These are phyloP conservation scores for Rhizoglyphus robini DNA, from an alignment of 1,140 invertebrate genomes.

Conservation along the genomic window DNA sequence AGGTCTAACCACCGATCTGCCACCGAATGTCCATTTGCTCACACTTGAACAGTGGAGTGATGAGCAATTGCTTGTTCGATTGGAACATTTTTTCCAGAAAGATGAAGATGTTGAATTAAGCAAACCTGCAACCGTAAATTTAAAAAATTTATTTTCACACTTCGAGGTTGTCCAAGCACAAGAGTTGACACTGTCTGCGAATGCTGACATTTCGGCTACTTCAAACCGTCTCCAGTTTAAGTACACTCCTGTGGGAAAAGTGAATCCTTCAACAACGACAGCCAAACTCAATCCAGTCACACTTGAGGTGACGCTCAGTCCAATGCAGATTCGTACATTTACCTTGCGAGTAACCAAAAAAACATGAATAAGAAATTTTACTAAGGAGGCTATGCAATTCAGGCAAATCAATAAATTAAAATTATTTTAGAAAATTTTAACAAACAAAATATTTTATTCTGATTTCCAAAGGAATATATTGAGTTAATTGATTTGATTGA, in stretches of 20 bases:
- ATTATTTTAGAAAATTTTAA: no score
- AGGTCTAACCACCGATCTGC: constrained; percentile 42
- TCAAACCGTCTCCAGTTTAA: constrained; percentile 22
- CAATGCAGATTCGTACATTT: constrained; percentile 50
- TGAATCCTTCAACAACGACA: background rate
- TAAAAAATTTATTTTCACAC: constrained; percentile 43
- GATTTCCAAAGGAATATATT: no score
- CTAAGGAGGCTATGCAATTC: no score
- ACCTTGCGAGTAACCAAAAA: no score
- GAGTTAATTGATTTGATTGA: no score
- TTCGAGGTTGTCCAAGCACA: constrained; percentile 42
- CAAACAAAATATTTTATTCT: no score
- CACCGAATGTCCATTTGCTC: constrained; percentile 63
- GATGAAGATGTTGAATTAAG: constrained; percentile 45
- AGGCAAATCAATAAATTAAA: no score
- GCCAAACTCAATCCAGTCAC: background rate
- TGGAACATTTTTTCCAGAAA: constrained; percentile 74
- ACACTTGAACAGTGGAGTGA: constrained; percentile 69
- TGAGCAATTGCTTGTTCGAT: constrained; percentile 52
- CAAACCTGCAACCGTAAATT: constrained; percentile 37
- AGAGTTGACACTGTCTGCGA: constrained; percentile 55
- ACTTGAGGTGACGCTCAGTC: constrained; percentile 36
- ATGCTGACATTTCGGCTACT: constrained; percentile 39
- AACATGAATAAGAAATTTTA: no score
- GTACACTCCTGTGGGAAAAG: background rate